Conservation (phyloP, 1,140 invertebrate species). For the Oncopodura yosiiana region DNA sequence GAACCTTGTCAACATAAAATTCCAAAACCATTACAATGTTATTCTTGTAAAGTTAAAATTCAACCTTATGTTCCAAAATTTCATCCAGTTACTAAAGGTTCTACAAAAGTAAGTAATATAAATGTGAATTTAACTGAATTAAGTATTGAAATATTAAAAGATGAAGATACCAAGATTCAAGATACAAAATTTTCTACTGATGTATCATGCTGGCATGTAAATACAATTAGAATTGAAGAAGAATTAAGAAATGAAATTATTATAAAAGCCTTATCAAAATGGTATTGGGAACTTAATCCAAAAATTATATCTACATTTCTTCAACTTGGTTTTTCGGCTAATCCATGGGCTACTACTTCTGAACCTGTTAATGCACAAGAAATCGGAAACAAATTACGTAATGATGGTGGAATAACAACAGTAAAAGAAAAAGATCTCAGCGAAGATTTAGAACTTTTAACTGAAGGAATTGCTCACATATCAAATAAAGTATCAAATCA, state of each 20-base stretch:
- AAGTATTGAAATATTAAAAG: too few relatives aligned
- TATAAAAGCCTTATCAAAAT: conserved; percentile 15
- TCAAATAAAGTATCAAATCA: conserved; percentile 7
- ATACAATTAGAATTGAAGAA: conserved; percentile 22
- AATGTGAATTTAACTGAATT: too few relatives aligned
- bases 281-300: conserved; percentile 8
- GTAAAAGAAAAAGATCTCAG: conserved; percentile 7
- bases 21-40: too few relatives aligned
- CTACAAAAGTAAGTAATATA: too few relatives aligned
- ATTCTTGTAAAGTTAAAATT: too few relatives aligned
- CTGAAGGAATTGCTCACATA: conserved; percentile 16
- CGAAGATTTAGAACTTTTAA: not conserved
- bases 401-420: not conserved
- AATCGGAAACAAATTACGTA: not conserved
- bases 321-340: not conserved
- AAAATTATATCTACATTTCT: conserved; percentile 13
- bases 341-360: not conserved
- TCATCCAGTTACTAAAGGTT: too few relatives aligned
- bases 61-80: too few relatives aligned
- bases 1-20: too few relatives aligned
- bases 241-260: conserved; percentile 25
- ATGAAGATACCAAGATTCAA: too few relatives aligned
- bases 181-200: too few relatives aligned
- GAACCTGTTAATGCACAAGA: not conserved
- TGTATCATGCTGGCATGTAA: conserved; percentile 29